Base-by-base conservation (phyloP, 2,888 invertebrate genomes). In the Hyposoter dolosus region DNA sequence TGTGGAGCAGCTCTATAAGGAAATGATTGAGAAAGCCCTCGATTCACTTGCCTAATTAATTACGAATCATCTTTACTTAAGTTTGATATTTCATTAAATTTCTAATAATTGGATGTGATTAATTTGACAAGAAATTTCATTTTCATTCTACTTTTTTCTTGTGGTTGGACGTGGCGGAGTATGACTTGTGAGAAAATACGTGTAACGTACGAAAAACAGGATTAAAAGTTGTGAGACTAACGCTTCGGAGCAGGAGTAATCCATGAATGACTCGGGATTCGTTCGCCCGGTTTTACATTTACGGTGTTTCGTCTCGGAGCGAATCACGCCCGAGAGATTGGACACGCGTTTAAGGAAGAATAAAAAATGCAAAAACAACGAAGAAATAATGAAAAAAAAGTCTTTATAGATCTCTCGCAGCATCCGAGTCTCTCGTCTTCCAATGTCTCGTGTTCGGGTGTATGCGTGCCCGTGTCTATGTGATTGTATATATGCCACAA, bases 11-110 rank as follows among this genome's bases (percentile, higher is more conserved):
- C 92, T 92, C 90, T 92, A 91, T 91, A 90, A 90, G 92, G 92
- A 89, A 89, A 90, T 90, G 87, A 91, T 92, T 92, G 91, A 91
- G 90, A 89, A 90, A 89, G 88, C 88, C 68, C 66, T 50, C 50
- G 19, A 35, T 56, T 60, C 69, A 50, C 50, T 82, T 32, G 53
- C n/a, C 15, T 9, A 23, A 43, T 40, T 12, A 56, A 4, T 23
- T 32, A 12, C 23, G 63, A 19, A n/a, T 12, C 32, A 47, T n/a
- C n/a, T 32, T 15, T 23, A 7, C 9, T n/a, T 10, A 4, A 56
- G 12, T 56, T 56, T 23, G 56, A 12, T 1, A 28, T 23, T 23
- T 56, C 10, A 56, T 56, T 12, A 0, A 56, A 56, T 56, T 56
- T 4, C 23, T 56, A 3, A 56, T 56, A 23, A 28, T 56, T 3